Conservation (phyloP, 2,113 vertebrate species). For the Campylorhamphus procurvoides region DNA sequence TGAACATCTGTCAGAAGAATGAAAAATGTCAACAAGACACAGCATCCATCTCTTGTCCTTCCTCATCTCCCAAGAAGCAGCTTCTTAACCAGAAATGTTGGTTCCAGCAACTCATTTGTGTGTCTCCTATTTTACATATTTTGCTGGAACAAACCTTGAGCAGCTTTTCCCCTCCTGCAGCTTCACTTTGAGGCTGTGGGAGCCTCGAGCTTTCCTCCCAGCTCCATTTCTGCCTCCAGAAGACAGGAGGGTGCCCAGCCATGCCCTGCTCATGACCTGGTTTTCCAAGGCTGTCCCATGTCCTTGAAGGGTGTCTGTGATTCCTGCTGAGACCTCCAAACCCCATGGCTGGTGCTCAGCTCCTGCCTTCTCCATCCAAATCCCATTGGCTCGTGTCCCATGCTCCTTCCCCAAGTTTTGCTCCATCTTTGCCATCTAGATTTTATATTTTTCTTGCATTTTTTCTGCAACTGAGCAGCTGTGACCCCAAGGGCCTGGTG, state of each 20-base stretch:
- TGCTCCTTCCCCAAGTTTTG: neutral
- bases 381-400: neutral
- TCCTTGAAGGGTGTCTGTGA: neutral
- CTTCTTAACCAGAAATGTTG: neutral
- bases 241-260: neutral
- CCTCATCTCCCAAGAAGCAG: neutral
- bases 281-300: neutral
- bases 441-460: neutral
- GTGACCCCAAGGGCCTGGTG: neutral
- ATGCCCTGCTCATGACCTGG: neutral
- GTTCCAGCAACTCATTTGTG: neutral
- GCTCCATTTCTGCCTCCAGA: neutral
- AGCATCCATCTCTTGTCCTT: neutral
- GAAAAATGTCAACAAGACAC: slow-evolving; percentile 8
- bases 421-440: neutral
- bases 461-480: neutral
- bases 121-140: neutral
- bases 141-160: neutral
- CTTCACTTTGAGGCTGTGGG: neutral
- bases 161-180: neutral
- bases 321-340: neutral
- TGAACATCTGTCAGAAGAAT: slow-evolving; percentile 25
- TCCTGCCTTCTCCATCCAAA: neutral
- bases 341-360: neutral
- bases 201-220: neutral